Conservation (phyloP, 2,888 invertebrate species). For the Macroteleia sp. region DNA sequence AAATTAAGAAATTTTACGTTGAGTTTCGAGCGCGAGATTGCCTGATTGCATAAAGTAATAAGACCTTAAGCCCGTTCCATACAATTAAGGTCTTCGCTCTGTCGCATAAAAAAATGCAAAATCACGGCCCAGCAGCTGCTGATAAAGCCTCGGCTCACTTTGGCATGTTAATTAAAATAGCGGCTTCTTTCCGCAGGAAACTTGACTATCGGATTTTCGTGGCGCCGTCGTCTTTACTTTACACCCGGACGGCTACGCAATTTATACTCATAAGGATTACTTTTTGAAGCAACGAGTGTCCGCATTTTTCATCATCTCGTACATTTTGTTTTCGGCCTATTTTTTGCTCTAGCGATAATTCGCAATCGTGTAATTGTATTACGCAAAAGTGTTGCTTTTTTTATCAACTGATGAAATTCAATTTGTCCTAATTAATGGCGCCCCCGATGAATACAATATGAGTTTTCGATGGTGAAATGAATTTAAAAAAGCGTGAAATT, state of each 20-base stretch:
- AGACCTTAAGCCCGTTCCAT: slow-evolving; percentile 41
- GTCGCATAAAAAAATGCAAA: slow-evolving; percentile 14
- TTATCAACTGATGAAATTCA: too few relatives aligned
- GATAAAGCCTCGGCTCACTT: slow-evolving; percentile 16
- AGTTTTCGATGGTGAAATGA: too few relatives aligned
- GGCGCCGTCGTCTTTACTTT: background rate
- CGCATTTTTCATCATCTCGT: background rate
- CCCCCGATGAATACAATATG: too few relatives aligned
- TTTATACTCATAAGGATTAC: slow-evolving; percentile 9
- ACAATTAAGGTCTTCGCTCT: slow-evolving; percentile 31
- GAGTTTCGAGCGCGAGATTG: slow-evolving; percentile 24
- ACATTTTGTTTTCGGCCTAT: slow-evolving; percentile 7
- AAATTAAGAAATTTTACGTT: slow-evolving; percentile 44
- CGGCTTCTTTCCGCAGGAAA: slow-evolving; percentile 19
- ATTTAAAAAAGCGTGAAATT: too few relatives aligned
- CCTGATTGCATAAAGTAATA: slow-evolving; percentile 38
- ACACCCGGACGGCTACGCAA: background rate
- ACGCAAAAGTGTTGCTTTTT: too few relatives aligned
- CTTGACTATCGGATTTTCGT: slow-evolving; percentile 9
- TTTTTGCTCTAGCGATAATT: too few relatives aligned
- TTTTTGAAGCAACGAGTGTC: slow-evolving; percentile 6
- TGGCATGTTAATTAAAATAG: slow-evolving; percentile 59
- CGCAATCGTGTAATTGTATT: too few relatives aligned
- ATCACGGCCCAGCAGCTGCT: slow-evolving; percentile 23
- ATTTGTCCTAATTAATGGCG: too few relatives aligned